These are phyloP conservation scores for Semicossyphus pulcher DNA, from an alignment of 2,113 vertebrate species.

Conservation along the genomic window DNA sequence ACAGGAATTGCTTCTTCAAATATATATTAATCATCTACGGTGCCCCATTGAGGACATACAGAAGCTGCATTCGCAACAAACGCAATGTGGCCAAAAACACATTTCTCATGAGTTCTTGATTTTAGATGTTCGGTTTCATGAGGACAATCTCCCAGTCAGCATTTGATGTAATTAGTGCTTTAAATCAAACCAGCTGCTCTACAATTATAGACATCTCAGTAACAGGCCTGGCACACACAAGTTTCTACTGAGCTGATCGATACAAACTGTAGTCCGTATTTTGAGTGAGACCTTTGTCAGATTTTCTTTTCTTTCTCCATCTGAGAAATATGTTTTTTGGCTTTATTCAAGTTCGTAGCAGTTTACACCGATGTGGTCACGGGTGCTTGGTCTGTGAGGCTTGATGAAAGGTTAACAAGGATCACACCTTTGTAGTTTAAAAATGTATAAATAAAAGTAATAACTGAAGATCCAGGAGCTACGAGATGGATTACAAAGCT, in stretches of 20 bases:
- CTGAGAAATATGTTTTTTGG: neutral
- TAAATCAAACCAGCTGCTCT: conserved; percentile 1
- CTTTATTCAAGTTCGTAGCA: neutral
- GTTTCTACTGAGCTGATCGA: conserved; percentile 22
- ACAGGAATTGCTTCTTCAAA: too few relatives aligned
- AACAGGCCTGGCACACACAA: neutral
- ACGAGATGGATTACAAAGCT: neutral
- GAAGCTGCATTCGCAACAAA: too few relatives aligned
- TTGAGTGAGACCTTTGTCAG: neutral
- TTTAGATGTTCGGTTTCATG: neutral
- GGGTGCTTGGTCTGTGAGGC: neutral
- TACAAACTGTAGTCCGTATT: conserved; percentile 13
- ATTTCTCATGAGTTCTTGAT: too few relatives aligned
- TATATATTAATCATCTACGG: too few relatives aligned
- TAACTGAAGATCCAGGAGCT: neutral
- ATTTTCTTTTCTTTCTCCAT: neutral
- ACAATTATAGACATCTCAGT: neutral
- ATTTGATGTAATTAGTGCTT: neutral
- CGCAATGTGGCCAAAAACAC: too few relatives aligned
- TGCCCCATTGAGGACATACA: too few relatives aligned
- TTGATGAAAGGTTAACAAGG: neutral
- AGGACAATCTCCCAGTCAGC: neutral
- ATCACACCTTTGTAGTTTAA: neutral
- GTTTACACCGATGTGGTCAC: neutral
- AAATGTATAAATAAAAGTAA: too few relatives aligned